phyloP scores from a whole-genome alignment of 1,140 invertebrate genomes.

The Chironomus tepperi region DNA sequence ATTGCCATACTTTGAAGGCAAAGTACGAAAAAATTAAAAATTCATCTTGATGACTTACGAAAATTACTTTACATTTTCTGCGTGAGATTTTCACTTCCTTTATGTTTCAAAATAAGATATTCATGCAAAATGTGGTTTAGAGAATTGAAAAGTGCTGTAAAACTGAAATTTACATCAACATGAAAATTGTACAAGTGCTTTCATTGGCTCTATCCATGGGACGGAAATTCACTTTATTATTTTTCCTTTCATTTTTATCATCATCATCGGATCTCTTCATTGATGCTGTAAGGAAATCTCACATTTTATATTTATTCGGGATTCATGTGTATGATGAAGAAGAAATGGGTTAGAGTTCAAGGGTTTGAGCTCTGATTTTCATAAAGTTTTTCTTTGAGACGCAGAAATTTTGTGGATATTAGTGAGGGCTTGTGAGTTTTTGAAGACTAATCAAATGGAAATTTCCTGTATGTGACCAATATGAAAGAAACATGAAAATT shows the following conservation, averaged over 20 bases:
- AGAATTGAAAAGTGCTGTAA: neutral
- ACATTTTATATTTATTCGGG: neutral
- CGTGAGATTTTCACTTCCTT: neutral
- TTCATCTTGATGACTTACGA: no score
- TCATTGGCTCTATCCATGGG: neutral
- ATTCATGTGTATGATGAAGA: neutral
- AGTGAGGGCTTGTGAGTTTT: no score
- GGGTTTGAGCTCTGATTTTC: neutral
- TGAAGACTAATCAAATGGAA: no score
- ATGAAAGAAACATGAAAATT: no score
- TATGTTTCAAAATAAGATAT: neutral
- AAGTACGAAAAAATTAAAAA: no score
- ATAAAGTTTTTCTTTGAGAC: neutral
- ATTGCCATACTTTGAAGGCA: no score
- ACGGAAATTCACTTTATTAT: slow-evolving; percentile 9
- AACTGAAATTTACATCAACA: neutral
- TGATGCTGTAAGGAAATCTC: neutral
- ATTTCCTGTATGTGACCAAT: no score
- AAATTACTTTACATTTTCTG: no score
- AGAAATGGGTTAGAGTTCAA: neutral
- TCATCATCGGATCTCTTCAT: neutral
- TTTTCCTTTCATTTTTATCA: neutral
- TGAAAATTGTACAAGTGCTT: neutral
- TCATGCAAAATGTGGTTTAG: neutral
- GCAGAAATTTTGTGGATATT: neutral